A percentile compares a stretch with the other conserved stretches of the same genome.
These are phyloP conservation scores for Phataginus tetradactyla DNA, from an alignment of 2,797 vertebrate species.

Conservation along the genomic window DNA sequence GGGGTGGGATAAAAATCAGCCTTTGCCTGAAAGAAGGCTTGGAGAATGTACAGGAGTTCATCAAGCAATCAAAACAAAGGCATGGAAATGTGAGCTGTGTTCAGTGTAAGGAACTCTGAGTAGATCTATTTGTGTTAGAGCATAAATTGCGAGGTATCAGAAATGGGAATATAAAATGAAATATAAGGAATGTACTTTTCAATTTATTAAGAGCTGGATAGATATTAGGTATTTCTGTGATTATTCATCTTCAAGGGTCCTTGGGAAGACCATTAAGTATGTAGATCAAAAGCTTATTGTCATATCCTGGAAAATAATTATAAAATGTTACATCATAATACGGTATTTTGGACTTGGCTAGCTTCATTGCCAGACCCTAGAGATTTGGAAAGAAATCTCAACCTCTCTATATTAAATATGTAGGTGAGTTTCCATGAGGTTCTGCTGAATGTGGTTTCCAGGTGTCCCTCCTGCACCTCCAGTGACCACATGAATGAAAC, in stretches of 20 bases:
- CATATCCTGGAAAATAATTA: not conserved
- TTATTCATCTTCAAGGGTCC: too few relatives aligned
- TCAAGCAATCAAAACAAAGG: not conserved
- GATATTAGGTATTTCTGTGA: not conserved
- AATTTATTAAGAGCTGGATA: not conserved
- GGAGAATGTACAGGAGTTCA: rapidly evolving
- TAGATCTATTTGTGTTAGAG: not conserved
- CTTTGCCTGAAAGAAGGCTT: too few relatives aligned
- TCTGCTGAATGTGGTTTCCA: not conserved
- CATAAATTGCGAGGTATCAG: not conserved
- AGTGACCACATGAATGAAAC: not conserved
- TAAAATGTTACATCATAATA: not conserved
- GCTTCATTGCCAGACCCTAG: not conserved
- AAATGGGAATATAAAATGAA: not conserved
- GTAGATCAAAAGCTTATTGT: not conserved
- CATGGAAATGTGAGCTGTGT: not conserved
- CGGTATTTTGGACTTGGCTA: not conserved
- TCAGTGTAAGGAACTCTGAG: not conserved
- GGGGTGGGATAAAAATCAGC: not conserved
- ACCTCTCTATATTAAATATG: not conserved
- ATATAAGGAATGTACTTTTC: not conserved
- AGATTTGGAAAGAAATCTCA: not conserved
- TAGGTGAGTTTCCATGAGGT: not conserved
- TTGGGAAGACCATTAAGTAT: not conserved
- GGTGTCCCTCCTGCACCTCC: rapidly evolving